Conservation (phyloP, 2,888 invertebrate species). For the Melanotus villosus region DNA sequence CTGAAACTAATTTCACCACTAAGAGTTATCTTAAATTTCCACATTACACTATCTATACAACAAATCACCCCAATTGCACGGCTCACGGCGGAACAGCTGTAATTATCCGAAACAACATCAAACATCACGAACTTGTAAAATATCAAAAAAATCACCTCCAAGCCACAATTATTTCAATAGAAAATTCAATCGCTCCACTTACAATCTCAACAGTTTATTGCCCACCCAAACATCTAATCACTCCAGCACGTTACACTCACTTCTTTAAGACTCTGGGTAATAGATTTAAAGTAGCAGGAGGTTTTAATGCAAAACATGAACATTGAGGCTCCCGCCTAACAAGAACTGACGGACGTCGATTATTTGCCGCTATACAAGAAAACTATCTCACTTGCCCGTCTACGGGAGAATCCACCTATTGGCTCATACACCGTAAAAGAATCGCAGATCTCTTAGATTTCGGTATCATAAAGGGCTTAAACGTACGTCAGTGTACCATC, state of each 20-base stretch:
- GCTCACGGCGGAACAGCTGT: slow-evolving; percentile 45
- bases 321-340: too few species aligned
- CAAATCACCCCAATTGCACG: slow-evolving; percentile 40
- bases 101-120: too few species aligned
- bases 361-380: too few species aligned
- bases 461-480: slow-evolving; percentile 10
- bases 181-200: too few species aligned
- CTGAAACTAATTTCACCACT: slow-evolving; percentile 42
- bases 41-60: slow-evolving; percentile 44
- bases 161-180: too few species aligned
- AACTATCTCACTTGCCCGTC: slow-evolving; percentile 26
- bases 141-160: too few species aligned
- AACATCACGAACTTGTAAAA: too few species aligned
- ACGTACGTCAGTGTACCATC: not conserved
- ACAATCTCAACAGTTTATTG: too few species aligned
- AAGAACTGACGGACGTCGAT: too few species aligned
- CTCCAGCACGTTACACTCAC: slow-evolving; percentile 41
- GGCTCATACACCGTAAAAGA: slow-evolving; percentile 45
- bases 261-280: slow-evolving; percentile 44
- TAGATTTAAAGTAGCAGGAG: slow-evolving; percentile 38
- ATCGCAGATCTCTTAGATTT: slow-evolving; percentile 16
- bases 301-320: too few species aligned
- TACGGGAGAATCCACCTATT: slow-evolving; percentile 51
- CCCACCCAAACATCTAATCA: too few species aligned
- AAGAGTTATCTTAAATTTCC: slow-evolving; percentile 45